Evolutionary conservation across 2,888 invertebrate species (phyloP).

Genomic region (Teinopalpus imperialis): DNA sequence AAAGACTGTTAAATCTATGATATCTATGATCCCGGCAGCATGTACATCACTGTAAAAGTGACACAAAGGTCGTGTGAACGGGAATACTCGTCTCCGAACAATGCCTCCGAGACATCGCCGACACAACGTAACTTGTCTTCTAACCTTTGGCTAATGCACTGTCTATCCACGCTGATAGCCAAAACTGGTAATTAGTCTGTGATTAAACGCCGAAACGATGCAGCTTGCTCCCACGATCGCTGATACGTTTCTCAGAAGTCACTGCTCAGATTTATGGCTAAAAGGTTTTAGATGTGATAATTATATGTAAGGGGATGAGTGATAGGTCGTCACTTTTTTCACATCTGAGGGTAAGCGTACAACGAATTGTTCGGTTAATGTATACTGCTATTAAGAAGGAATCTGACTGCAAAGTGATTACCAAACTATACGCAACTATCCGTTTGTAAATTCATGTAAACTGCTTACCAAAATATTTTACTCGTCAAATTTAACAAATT

Average conservation of each 20-base stretch:
- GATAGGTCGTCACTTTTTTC: constrained; percentile 51
- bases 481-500: too few relatives aligned
- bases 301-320: constrained; percentile 65
- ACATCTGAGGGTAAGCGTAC: constrained; percentile 46
- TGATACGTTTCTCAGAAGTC: constrained; percentile 71
- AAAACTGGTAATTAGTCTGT: constrained; percentile 74
- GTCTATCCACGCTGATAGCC: constrained; percentile 66
- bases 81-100: constrained; percentile 28
- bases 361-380: constrained; percentile 50
- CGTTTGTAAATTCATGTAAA: too few relatives aligned
- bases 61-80: constrained; percentile 24
- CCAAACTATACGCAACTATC: too few relatives aligned
- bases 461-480: too few relatives aligned
- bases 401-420: constrained; percentile 49
- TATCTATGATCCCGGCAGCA: constrained; percentile 5
- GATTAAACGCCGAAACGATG: constrained; percentile 62
- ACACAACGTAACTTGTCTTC: constrained; percentile 34
- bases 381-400: constrained; percentile 64
- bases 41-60: constrained; percentile 1
- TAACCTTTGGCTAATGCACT: constrained; percentile 69
- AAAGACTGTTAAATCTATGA: too few relatives aligned
- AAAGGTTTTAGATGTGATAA: constrained; percentile 81
- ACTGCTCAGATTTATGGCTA: constrained; percentile 62
- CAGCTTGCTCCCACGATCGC: constrained; percentile 60
- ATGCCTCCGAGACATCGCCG: constrained; percentile 32